Evolutionary conservation across 2,888 invertebrate species (phyloP).

Genomic region (Drosophila setosimentum): DNA sequence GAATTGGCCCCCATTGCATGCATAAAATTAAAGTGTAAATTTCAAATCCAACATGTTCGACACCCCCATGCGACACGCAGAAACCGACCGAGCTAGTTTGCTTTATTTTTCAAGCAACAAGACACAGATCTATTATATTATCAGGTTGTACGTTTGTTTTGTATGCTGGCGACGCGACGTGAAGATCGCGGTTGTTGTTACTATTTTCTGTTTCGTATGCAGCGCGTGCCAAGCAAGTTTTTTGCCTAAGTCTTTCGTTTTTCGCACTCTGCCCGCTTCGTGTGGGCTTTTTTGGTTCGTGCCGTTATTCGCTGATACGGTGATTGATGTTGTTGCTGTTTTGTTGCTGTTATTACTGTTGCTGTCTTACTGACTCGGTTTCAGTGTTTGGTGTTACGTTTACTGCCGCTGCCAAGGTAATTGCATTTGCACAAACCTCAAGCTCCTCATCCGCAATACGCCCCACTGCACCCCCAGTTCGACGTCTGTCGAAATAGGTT

Average conservation of each 20-base stretch:
- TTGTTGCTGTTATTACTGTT: constrained; percentile 24
- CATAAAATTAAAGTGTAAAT: not conserved
- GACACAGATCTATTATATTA: constrained; percentile 55
- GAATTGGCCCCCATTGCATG: constrained; percentile 18
- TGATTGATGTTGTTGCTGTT: constrained; percentile 28
- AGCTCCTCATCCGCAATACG: constrained; percentile 44
- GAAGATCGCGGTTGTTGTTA: constrained; percentile 32
- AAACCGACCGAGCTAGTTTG: constrained; percentile 7
- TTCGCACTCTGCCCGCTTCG: constrained; percentile 54
- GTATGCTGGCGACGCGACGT: constrained; percentile 49
- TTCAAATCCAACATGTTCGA: constrained; percentile 57
- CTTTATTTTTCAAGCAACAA: constrained; percentile 19
- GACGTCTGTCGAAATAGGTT: constrained; percentile 61
- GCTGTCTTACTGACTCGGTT: constrained; percentile 62
- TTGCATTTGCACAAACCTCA: constrained; percentile 69
- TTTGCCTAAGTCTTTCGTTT: constrained; percentile 64
- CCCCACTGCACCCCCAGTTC: constrained; percentile 55
- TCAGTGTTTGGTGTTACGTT: constrained; percentile 57
- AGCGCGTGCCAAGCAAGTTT: constrained; percentile 67
- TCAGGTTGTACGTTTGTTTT: constrained; percentile 56
- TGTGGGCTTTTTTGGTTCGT: constrained; percentile 53
- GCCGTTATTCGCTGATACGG: constrained; percentile 31
- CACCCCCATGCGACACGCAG: constrained; percentile 48
- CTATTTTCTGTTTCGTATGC: constrained; percentile 5
- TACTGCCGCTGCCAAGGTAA: constrained; percentile 65